These are phyloP conservation scores for Pedetes capensis DNA, from an alignment of 2,113 vertebrate genomes.

Conservation along the genomic window DNA sequence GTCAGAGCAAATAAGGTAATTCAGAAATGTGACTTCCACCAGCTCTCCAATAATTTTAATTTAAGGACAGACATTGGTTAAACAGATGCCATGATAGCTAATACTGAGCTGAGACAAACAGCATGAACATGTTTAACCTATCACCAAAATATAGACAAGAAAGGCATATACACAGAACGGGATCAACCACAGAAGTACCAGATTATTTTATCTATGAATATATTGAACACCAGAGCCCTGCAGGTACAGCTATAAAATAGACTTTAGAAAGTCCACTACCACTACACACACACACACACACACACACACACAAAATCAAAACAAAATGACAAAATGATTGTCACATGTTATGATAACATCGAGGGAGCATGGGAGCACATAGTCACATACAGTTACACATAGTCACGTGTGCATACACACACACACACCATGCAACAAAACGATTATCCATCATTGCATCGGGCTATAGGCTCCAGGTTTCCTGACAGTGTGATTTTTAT, in stretches of 20 bases:
- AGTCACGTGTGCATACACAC: too few species aligned
- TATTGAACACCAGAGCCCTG: neutral
- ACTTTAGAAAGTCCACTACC: neutral
- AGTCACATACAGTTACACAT: too few species aligned
- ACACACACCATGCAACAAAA: too few species aligned
- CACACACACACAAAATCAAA: too few species aligned
- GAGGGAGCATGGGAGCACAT: rapidly evolving
- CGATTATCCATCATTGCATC: too few species aligned
- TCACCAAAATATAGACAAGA: neutral
- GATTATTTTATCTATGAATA: neutral
- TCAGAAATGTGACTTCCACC: neutral
- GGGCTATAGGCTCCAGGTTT: neutral
- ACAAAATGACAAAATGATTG: neutral
- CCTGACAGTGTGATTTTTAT: neutral
- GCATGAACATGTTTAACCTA: neutral
- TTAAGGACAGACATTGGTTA: neutral
- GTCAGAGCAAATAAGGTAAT: neutral
- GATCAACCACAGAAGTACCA: neutral
- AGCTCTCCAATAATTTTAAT: neutral
- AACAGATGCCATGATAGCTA: neutral
- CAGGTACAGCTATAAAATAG: neutral
- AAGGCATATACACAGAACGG: neutral
- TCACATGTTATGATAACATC: neutral
- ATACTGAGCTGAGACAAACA: neutral
- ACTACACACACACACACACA: too few species aligned